These are phyloP conservation scores for Amazona guildingii DNA, from an alignment of 2,113 vertebrate species.

Conservation along the genomic window DNA sequence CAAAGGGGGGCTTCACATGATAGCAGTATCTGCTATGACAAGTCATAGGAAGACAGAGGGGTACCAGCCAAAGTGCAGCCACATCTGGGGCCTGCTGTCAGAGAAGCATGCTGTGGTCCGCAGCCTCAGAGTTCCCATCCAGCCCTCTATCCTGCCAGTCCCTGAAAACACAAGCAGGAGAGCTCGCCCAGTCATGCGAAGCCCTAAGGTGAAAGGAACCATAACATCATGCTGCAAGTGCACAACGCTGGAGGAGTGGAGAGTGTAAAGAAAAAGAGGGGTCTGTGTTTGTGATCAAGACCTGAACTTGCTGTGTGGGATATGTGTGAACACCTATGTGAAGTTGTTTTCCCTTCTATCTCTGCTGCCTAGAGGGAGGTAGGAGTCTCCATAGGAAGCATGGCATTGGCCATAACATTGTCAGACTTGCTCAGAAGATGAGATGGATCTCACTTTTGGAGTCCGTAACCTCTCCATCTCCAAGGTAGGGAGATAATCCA, in stretches of 20 bases:
- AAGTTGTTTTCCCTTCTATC: background rate
- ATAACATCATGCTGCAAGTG: background rate
- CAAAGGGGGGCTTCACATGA: background rate
- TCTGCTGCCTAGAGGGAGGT: background rate
- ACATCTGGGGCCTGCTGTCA: background rate
- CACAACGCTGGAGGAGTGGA: too few relatives aligned
- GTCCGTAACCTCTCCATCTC: background rate
- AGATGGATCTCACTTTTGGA: background rate
- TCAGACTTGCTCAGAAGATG: background rate
- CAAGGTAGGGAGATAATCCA: background rate
- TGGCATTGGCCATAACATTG: background rate
- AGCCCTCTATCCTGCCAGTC: background rate
- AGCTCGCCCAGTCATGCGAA: background rate
- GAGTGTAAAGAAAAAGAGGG: background rate
- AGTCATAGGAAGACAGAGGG: background rate
- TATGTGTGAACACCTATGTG: accelerated
- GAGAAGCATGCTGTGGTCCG: background rate
- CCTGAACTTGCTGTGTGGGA: background rate
- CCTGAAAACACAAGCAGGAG: background rate
- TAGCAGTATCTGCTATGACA: background rate
- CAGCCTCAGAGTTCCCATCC: background rate
- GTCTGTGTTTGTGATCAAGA: background rate
- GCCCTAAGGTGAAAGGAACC: background rate
- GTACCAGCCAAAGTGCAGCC: background rate
- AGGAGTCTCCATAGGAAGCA: background rate